Evolutionary conservation across 1,140 invertebrate species (phyloP), one percentile per base, ranked within the genome.

Genomic region (Nomia melanderi): DNA sequence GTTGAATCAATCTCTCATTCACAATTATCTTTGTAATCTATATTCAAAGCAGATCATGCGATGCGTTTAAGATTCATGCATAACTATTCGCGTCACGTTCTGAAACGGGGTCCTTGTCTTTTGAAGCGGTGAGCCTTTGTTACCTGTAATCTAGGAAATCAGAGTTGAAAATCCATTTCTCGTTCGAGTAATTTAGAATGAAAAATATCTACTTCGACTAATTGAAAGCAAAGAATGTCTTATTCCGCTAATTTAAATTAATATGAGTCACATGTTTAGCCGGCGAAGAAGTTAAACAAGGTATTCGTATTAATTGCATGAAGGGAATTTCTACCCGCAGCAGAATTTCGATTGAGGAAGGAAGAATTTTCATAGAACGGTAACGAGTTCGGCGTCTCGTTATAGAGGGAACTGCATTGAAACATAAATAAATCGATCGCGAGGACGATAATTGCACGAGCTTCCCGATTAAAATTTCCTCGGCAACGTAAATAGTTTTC

Each of bases 391-490:
- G 20, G 36, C 9, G 2, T 5, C 29, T 33, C 56, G 29, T 59
- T 33, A 33, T 17, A 8, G 6, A 41, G 7, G 33, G 66, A 0
- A 14, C 11, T 11, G 57, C 33, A 20, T 36, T 67, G n/a, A 31
- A 31, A 1, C 8, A 2, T n/a, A 27, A 57, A 82, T 73, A 11
- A 41, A 74, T 23, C 23, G 44, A 60, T 73, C 41, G n/a, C 17
- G 11, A 7, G 23, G 33, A 64, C 1, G 53, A 70, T 73, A 70
- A 78, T 81, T 65, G 53, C 41, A 5, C 5, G 9, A 1, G 1
- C 11, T 6, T 12, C 20, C 25, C 44, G 33, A 82, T 82, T 63
- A 56, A 82, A 81, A 77, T 81, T 70, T 77, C 44, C 54, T 23
- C 27, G 17, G 0, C 14, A 25, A n/a, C 27, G 67, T 76, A 70